Conservation (phyloP, 1,140 invertebrate genomes). For the Drosophila chauvacae region DNA sequence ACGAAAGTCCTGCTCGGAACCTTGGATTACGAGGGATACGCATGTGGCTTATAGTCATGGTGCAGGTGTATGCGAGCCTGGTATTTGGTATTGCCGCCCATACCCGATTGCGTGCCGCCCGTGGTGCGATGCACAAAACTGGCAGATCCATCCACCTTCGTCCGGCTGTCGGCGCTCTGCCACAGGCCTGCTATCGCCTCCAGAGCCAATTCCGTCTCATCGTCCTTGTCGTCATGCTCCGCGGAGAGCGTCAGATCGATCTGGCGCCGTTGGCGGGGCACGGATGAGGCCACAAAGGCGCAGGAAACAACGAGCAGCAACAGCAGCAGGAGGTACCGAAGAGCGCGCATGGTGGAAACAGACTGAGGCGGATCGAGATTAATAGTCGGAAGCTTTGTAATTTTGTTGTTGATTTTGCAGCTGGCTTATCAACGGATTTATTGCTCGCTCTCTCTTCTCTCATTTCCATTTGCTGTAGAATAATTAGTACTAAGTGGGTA, state of each 20-base stretch:
- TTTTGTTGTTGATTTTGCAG: constrained; percentile 23
- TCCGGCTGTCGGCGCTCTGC: constrained; percentile 75
- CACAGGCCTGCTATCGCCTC: constrained; percentile 82
- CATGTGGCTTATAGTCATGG: constrained; percentile 77
- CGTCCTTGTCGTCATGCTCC: constrained; percentile 78
- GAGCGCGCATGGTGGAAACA: constrained; percentile 54
- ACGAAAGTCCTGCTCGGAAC: constrained; percentile 75
- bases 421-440: constrained; percentile 50
- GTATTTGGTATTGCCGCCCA: constrained; percentile 75
- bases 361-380: constrained; percentile 34
- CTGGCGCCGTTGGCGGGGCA: constrained; percentile 55
- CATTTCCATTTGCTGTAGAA: constrained; percentile 20
- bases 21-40: constrained; percentile 66
- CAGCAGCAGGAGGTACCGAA: constrained; percentile 49
- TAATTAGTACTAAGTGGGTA: constrained; percentile 31
- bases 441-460: constrained; percentile 23
- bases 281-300: constrained; percentile 5
- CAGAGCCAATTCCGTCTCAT: constrained; percentile 76
- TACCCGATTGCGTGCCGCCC: constrained; percentile 66
- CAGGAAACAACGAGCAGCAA: constrained; percentile 24
- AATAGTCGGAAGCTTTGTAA: constrained; percentile 2
- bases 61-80: constrained; percentile 76
- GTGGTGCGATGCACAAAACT: constrained; percentile 67
- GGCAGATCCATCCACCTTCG: constrained; percentile 77
- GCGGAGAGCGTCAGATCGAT: constrained; percentile 78